Evolutionary conservation across 1,140 invertebrate species (phyloP), one percentile per base, ranked within the genome.

Genomic region (Pseudoatta argentina): DNA sequence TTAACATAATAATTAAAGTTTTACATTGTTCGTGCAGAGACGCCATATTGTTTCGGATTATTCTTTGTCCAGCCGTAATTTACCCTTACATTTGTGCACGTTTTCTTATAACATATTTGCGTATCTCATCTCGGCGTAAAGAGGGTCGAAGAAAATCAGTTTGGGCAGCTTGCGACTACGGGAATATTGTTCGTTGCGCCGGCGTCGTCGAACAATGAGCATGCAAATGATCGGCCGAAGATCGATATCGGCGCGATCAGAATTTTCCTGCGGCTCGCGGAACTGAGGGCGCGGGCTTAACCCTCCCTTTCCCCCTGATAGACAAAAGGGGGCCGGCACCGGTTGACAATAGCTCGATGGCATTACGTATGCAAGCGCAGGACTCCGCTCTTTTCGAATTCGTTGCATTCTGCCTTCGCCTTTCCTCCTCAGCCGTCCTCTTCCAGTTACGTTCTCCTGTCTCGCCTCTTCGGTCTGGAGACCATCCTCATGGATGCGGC

Each of bases 161-260:
- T 88, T 73, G 88, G 86, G 73, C 77, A 69, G 55, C 16, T 51
- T 77, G 73, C 77, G 88, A 72, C 61, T 76, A 63, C 66, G 75
- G 66, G 89, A 90, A 90, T 90, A 90, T 90, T 90, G 88, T 90
- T 76, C 88, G 83, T 88, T 72, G 63, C 77, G 63, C 44, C 83
- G 83, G 87, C 92, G 88, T 90, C 86, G 92, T 89, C 91, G 93
- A 95, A 95, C 94, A 95, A 95, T 95, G 93, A 95, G 94, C 93
- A 95, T 95, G 94, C 94, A 95, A 95, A 95, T 95, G 94, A 95
- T 95, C 94, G 94, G 94, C 92, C 93, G 93, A 95, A 95, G 94
- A 95, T 95, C 94, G 94, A 95, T 95, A 94, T 91, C 91, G 91
- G 91, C 92, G 92, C 93, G 94, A 94, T 95, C 94, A 94, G 94